Base-by-base conservation (phyloP, 2,797 vertebrate genomes). In the Lutjanus campechanus region DNA sequence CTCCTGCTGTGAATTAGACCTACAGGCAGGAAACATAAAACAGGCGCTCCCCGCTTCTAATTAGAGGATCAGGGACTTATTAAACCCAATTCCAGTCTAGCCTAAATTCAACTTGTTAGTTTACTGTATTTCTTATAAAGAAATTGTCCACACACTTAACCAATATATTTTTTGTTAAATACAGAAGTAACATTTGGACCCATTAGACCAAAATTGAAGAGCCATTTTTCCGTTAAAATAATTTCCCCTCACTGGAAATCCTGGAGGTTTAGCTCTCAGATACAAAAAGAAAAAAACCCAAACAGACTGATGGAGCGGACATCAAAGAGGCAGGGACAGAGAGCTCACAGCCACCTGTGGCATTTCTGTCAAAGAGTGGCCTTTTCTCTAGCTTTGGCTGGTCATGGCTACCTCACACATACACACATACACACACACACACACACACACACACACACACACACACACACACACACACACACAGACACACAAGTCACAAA, bases 61-160 rank as follows among this genome's bases (percentile, higher is more conserved):
- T 93, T 91, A 93, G 86, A 84, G 63, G 76, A 94, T 89, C 68
- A 78, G 85, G 78, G 84, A 92, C 89, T 88, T 90, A 91, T 91
- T 93, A 91, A 91, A 95, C 74, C 89, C 84, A 89, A 92, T 93
- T 89, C 71, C 82, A 93, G 85, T 89, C 83, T 92, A 89, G 81
- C 85, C 73, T 61, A 76, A 83, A 83, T 85, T 88, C 77, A 83
- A 84, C 93, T 94, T 73, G 93, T 92, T 91, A 89, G 78, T 92
- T 93, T 88, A 89, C 74, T 79, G 77, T 79, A 69, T 88, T 88
- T 93, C 5, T 90, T 91, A 88, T 87, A 84, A 88, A 83, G 55
- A 73, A 86, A 88, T 79, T 81, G 85, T 85, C 74, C 64, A 47
- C 82, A 77, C 60, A 72, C 49, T 76, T 20, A 58, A 73, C 47